phyloP scores from a whole-genome alignment of 2,888 invertebrate species.

The Amphipoea lucens region DNA sequence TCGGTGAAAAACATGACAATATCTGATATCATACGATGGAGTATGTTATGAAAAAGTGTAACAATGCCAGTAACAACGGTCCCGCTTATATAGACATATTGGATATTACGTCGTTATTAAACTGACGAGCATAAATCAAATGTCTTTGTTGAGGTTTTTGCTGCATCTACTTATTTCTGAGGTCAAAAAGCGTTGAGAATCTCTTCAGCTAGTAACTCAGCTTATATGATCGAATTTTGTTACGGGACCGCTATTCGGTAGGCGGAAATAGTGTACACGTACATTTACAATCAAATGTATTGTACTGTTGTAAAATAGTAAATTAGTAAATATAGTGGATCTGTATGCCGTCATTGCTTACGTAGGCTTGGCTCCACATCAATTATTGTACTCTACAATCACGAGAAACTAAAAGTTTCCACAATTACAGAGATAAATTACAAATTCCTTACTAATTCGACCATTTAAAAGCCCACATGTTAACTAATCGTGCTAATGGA shows the following conservation, averaged over 20 bases:
- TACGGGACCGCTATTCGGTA: slow-evolving; percentile 30
- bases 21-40: slow-evolving; percentile 44
- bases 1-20: slow-evolving; percentile 50
- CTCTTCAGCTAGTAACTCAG: background rate
- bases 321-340: slow-evolving; percentile 15
- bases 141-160: slow-evolving; percentile 51
- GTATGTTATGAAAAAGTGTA: slow-evolving; percentile 57
- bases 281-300: slow-evolving; percentile 10
- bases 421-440: slow-evolving; percentile 20
- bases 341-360: slow-evolving; percentile 18
- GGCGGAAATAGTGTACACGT: slow-evolving; percentile 12
- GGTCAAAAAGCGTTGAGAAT: slow-evolving; percentile 39
- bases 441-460: slow-evolving; percentile 22
- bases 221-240: slow-evolving; percentile 30
- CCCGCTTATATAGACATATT: slow-evolving; percentile 40
- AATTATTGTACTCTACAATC: slow-evolving; percentile 31
- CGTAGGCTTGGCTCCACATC: slow-evolving; percentile 20
- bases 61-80: slow-evolving; percentile 45
- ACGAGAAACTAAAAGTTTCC: slow-evolving; percentile 32
- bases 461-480: slow-evolving; percentile 29
- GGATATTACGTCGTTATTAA: slow-evolving; percentile 40
- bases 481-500: slow-evolving; percentile 23
- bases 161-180: slow-evolving; percentile 39
- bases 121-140: slow-evolving; percentile 50
- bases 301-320: slow-evolving; percentile 35